A percentile compares a stretch with the other conserved stretches of the same genome.
phyloP scores from a whole-genome alignment of 2,888 invertebrate genomes.

The Trachelus tabidus region DNA sequence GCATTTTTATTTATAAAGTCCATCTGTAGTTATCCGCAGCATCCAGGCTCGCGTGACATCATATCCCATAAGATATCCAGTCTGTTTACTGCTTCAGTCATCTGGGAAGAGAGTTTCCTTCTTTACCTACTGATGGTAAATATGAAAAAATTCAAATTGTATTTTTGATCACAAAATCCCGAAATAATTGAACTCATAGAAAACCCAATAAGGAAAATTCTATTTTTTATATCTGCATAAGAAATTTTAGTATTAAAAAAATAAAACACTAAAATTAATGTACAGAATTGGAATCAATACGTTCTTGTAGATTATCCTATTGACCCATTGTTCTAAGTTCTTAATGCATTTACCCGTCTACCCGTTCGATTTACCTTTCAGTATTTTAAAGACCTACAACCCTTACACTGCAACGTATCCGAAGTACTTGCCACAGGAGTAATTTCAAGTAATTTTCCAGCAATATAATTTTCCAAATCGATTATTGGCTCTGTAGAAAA shows the following conservation, averaged over 20 bases:
- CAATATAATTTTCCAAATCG: not conserved
- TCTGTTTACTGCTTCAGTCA: not conserved
- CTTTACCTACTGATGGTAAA: not conserved
- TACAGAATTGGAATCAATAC: not conserved
- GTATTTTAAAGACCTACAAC: not conserved
- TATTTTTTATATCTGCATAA: not conserved
- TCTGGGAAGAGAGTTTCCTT: not conserved
- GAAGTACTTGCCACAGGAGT: not conserved
- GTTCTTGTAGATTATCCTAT: not conserved
- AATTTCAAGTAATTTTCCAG: not conserved
- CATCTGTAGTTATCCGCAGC: not conserved
- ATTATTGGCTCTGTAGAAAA: not conserved
- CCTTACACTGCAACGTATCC: not conserved
- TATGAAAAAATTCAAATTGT: not conserved
- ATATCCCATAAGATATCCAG: not conserved
- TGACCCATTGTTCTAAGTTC: not conserved
- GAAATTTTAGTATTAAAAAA: not conserved
- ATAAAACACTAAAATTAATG: not conserved
- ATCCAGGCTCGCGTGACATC: not conserved
- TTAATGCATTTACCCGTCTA: not conserved
- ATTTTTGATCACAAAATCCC: not conserved
- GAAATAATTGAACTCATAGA: not conserved
- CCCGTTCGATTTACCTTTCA: not conserved
- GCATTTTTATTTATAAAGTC: not conserved
- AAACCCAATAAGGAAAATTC: not conserved